phyloP scores from a whole-genome alignment of 2,797 vertebrate genomes.

The Pangasius macronema region DNA sequence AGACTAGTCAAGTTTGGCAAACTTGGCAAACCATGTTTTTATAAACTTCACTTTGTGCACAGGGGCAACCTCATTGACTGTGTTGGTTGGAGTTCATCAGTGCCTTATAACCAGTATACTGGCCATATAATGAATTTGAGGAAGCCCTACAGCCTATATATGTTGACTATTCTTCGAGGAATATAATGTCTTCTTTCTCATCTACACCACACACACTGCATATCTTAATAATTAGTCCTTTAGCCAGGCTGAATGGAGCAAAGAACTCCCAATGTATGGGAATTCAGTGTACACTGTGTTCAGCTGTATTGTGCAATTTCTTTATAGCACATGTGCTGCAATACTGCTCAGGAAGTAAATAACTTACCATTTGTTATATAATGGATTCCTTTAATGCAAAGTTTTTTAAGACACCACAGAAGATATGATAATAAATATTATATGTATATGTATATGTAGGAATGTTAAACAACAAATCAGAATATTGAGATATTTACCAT shows the following conservation, averaged over 20 bases:
- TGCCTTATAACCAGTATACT: neutral
- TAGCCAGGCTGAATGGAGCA: neutral
- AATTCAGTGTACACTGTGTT: neutral
- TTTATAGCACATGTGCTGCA: neutral
- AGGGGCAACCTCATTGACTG: neutral
- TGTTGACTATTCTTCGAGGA: neutral
- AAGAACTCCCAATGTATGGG: neutral
- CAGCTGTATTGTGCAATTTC: neutral
- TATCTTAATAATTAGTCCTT: neutral
- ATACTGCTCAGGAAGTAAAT: neutral
- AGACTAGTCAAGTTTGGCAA: neutral
- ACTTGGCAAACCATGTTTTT: neutral
- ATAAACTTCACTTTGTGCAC: neutral
- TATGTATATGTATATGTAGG: neutral
- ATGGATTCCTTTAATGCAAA: neutral
- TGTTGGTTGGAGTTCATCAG: neutral
- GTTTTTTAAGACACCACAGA: neutral
- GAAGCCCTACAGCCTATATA: neutral
- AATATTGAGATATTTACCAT: neutral
- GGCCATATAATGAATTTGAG: neutral
- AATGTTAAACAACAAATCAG: neutral
- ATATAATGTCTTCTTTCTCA: neutral
- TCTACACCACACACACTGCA: neutral
- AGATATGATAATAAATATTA: neutral
- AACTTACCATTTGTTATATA: neutral